A percentile compares a stretch with the other conserved stretches of the same genome.
These are phyloP conservation scores for Saccostrea cuccullata DNA, from an alignment of 1,140 invertebrate species.

Conservation along the genomic window DNA sequence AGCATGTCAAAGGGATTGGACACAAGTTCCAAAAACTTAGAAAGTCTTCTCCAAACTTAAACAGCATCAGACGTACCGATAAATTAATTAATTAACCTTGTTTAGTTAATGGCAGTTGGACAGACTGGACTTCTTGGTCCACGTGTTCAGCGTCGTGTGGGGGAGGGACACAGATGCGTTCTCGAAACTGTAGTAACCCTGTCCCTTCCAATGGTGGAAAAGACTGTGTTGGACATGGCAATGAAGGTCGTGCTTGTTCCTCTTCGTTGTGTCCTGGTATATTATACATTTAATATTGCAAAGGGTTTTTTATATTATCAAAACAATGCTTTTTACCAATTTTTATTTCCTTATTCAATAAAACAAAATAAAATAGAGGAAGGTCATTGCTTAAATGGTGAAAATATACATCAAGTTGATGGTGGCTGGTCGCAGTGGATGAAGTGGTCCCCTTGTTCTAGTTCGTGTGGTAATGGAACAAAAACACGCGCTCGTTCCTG, in stretches of 20 bases:
- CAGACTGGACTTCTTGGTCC: constrained; percentile 79
- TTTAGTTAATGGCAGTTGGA: constrained; percentile 78
- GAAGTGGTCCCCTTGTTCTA: constrained; percentile 30
- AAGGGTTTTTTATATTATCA: too few species aligned
- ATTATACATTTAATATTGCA: background rate
- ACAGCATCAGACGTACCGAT: too few species aligned
- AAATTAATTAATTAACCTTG: too few species aligned
- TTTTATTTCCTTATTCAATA: too few species aligned
- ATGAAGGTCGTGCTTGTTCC: background rate
- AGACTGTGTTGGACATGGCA: constrained; percentile 56
- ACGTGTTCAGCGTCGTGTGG: constrained; percentile 64
- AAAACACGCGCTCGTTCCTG: background rate
- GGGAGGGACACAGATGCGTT: constrained; percentile 52
- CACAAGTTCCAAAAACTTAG: too few species aligned
- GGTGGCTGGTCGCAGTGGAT: constrained; percentile 21
- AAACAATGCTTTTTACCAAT: too few species aligned
- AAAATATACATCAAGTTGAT: constrained; percentile 26
- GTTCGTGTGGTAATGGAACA: background rate
- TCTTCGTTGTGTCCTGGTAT: background rate
- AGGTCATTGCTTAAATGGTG: too few species aligned
- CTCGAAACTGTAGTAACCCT: constrained; percentile 63
- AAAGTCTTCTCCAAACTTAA: too few species aligned
- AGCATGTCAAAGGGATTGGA: too few species aligned
- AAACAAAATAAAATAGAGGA: too few species aligned
- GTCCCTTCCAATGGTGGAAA: constrained; percentile 59